Evolutionary conservation across 2,797 vertebrate species (phyloP).

Genomic region (Alosa sapidissima): DNA sequence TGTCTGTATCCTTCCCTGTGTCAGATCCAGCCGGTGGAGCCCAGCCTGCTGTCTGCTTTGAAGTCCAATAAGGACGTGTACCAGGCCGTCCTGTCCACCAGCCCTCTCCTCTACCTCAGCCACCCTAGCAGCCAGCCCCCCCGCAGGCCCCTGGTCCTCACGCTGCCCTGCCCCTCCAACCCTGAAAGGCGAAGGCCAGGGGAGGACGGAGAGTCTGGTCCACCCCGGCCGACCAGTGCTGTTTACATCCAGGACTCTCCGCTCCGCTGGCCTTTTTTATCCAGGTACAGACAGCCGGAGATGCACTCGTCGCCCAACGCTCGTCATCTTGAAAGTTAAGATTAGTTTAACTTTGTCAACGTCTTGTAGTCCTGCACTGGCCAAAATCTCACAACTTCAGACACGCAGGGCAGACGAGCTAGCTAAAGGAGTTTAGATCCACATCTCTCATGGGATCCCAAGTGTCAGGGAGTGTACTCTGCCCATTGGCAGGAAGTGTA

Average conservation of each 20-base stretch:
- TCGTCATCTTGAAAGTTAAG: too few species aligned
- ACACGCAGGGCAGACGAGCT: too few species aligned
- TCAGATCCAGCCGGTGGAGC: conserved; percentile 84
- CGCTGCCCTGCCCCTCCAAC: conserved; percentile 81
- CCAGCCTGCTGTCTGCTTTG: conserved; percentile 72
- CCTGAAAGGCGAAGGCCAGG: conserved; percentile 67
- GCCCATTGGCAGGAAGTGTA: too few species aligned
- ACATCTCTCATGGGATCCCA: too few species aligned
- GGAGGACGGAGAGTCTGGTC: conserved; percentile 48
- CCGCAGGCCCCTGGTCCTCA: conserved; percentile 73
- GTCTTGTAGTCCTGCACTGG: too few species aligned
- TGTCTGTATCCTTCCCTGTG: conserved; percentile 34
- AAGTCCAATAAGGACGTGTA: conserved; percentile 75
- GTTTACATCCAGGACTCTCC: conserved; percentile 50
- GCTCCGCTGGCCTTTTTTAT: background rate
- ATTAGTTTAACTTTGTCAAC: too few species aligned
- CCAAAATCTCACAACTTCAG: too few species aligned
- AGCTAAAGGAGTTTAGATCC: too few species aligned
- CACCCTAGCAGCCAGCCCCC: conserved; percentile 77
- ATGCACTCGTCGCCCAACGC: too few species aligned
- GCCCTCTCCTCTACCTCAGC: conserved; percentile 76
- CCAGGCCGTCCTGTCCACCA: conserved; percentile 73
- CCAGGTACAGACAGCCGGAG: background rate
- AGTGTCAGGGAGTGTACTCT: too few species aligned
- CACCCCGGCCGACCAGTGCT: conserved; percentile 38